These are phyloP conservation scores for Somateria mollissima DNA, from an alignment of 2,797 vertebrate species.

Conservation along the genomic window DNA sequence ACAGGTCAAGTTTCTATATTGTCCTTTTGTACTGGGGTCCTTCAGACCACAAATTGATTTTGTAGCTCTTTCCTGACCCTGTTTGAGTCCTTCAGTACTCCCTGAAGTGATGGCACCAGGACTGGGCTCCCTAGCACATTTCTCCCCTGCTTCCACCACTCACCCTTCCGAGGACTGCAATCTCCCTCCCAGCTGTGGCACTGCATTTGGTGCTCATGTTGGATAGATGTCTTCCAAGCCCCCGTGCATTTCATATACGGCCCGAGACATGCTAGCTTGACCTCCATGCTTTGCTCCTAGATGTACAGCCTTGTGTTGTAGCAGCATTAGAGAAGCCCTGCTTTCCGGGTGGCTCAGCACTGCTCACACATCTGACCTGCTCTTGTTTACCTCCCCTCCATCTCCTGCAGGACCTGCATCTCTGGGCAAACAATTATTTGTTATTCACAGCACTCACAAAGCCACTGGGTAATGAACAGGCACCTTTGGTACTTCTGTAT, in stretches of 20 bases:
- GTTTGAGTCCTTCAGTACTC: not conserved
- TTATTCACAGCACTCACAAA: not conserved
- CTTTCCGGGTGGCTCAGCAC: not conserved
- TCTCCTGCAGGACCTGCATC: not conserved
- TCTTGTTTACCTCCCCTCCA: not conserved
- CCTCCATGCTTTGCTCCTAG: not conserved
- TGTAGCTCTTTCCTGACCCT: not conserved
- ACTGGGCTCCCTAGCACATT: not conserved
- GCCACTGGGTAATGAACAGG: not conserved
- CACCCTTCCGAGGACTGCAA: not conserved
- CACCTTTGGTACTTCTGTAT: not conserved
- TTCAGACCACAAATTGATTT: not conserved
- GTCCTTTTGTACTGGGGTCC: no score
- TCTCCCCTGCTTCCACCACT: not conserved
- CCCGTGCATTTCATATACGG: not conserved
- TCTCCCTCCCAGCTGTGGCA: not conserved
- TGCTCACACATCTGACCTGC: not conserved
- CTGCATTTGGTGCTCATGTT: not conserved
- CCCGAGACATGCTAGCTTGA: not conserved
- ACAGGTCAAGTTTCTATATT: not conserved
- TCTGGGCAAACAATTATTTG: not conserved
- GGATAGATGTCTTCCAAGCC: not conserved
- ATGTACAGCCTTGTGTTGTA: not conserved
- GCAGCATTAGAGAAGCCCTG: fast-evolving
- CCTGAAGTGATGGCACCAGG: not conserved